Conservation (phyloP, 2,888 invertebrate species). For the Hydrotaea cyrtoneurina region DNA sequence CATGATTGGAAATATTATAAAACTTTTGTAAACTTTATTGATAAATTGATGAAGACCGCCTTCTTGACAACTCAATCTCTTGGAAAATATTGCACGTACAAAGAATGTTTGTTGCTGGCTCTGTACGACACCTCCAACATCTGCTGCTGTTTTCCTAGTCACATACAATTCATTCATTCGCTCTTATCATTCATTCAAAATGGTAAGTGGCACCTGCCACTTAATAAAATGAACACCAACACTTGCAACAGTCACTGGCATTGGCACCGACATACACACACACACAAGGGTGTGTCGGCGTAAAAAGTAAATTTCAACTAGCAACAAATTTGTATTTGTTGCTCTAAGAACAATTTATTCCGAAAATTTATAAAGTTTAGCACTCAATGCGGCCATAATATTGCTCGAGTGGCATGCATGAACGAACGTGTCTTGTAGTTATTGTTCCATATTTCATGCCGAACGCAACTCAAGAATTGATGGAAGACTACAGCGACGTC, state of each 20-base stretch:
- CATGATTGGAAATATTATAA: slow-evolving; percentile 76
- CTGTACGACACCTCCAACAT: slow-evolving; percentile 33
- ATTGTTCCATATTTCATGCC: slow-evolving; percentile 53
- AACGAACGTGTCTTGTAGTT: slow-evolving; percentile 15
- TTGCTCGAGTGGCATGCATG: not conserved
- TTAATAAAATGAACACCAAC: slow-evolving; percentile 43
- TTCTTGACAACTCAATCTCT: slow-evolving; percentile 31
- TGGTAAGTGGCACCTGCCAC: slow-evolving; percentile 58
- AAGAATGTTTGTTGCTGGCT: not conserved
- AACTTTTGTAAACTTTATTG: slow-evolving; percentile 76
- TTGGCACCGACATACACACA: no score
- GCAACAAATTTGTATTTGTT: slow-evolving; percentile 49
- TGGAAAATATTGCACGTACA: slow-evolving; percentile 11
- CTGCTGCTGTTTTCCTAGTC: slow-evolving; percentile 53
- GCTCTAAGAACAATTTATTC: slow-evolving; percentile 40
- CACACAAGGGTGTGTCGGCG: no score
- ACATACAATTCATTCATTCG: slow-evolving; percentile 32
- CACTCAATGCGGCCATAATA: slow-evolving; percentile 26
- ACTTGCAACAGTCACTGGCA: not conserved
- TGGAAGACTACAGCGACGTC: slow-evolving; percentile 32
- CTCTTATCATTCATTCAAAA: slow-evolving; percentile 56
- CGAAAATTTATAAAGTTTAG: slow-evolving; percentile 42
- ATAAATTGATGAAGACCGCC: slow-evolving; percentile 75
- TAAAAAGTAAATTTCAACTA: slow-evolving; percentile 13
- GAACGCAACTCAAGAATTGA: slow-evolving; percentile 50